Evolutionary conservation across 2,797 vertebrate species (phyloP).

Genomic region (Myotis daubentonii): DNA sequence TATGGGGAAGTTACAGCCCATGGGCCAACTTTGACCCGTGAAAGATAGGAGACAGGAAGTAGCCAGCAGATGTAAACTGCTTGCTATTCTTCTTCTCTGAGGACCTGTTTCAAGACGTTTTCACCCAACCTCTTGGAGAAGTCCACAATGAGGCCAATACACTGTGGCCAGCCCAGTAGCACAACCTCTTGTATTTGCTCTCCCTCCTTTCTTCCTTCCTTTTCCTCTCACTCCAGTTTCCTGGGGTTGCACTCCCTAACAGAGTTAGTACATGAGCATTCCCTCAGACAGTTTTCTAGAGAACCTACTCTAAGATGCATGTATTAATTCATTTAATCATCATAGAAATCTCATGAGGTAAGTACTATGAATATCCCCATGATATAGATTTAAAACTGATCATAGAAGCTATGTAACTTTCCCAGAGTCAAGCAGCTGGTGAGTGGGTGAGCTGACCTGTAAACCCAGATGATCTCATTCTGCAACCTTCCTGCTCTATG

Average conservation of each 20-base stretch:
- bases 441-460: neutral
- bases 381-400: neutral
- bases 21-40: neutral
- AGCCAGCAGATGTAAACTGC: neutral
- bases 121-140: neutral
- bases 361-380: neutral
- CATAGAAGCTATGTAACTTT: neutral
- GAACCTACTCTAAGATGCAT: neutral
- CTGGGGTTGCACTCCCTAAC: neutral
- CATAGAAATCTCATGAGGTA: neutral
- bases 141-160: neutral
- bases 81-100: neutral
- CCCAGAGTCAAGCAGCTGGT: neutral
- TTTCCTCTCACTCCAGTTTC: neutral
- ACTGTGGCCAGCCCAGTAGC: neutral
- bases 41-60: neutral
- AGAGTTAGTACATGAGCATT: neutral
- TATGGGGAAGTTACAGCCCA: neutral
- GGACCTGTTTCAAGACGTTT: neutral
- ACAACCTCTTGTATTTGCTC: neutral
- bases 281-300: neutral
- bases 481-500: rapidly evolving
- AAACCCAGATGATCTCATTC: neutral
- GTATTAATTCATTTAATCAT: neutral
- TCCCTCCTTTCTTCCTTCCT: neutral